These are phyloP conservation scores for Rhopilema esculentum DNA, from an alignment of 30 jellyfish, hydroid and myxozoan species.

Conservation along the genomic window DNA sequence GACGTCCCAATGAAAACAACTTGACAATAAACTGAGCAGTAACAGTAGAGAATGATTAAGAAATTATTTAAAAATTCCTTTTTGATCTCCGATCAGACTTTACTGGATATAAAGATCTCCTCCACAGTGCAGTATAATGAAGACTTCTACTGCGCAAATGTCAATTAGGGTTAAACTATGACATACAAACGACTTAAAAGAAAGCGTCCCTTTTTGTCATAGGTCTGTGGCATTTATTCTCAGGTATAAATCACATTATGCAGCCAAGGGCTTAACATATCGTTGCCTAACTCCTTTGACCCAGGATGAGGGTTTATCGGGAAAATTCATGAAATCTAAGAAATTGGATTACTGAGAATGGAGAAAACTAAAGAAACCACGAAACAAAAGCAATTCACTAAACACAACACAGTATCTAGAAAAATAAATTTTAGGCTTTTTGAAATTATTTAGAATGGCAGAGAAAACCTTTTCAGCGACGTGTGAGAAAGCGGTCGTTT, in stretches of 20 bases:
- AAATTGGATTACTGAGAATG: background rate
- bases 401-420: background rate
- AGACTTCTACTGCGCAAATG: background rate
- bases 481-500: background rate
- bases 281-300: background rate
- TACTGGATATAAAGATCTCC: background rate
- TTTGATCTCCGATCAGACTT: too few species aligned
- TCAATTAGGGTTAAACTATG: background rate
- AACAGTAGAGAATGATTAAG: too few species aligned
- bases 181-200: background rate
- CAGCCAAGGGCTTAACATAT: background rate
- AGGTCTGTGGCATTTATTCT: background rate
- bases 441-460: background rate
- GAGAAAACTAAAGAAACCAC: background rate
- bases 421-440: background rate
- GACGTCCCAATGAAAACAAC: too few species aligned
- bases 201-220: background rate
- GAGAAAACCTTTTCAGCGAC: background rate
- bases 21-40: too few species aligned
- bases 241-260: background rate
- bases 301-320: background rate
- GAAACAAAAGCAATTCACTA: background rate
- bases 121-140: background rate
- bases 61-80: too few species aligned
- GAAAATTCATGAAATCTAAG: background rate